A percentile compares a stretch with the other conserved stretches of the same genome.
Conservation (phyloP, 2,888 invertebrate genomes). For the Aporophyla nigra region DNA sequence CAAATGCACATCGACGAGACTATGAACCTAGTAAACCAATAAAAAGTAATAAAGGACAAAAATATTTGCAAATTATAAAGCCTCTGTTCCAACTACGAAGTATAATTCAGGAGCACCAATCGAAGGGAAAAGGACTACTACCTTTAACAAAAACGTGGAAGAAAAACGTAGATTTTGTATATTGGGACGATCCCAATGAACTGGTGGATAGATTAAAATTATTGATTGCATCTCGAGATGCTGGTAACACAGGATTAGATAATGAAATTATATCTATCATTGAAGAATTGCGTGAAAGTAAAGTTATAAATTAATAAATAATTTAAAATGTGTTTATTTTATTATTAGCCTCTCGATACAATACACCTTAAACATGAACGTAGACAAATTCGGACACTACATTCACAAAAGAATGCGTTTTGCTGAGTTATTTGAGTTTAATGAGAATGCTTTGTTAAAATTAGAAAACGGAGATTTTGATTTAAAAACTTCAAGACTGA, state of each 20-base stretch:
- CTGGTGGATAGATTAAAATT: constrained; percentile 1
- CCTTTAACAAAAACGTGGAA: neutral
- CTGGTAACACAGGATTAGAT: constrained; percentile 6
- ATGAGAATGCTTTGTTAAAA: neutral
- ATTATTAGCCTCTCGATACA: neutral
- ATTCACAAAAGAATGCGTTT: constrained; percentile 5
- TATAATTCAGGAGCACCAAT: neutral
- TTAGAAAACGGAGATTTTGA: neutral
- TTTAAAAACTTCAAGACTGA: neutral
- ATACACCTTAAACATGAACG: constrained; percentile 3
- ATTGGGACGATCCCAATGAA: neutral
- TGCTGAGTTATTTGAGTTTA: neutral
- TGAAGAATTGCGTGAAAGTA: constrained; percentile 7
- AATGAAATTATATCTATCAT: constrained; percentile 7
- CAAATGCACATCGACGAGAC: neutral
- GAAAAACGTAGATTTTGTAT: neutral
- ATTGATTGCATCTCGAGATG: neutral
- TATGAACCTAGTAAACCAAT: neutral
- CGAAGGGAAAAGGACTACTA: neutral
- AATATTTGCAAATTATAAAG: neutral
- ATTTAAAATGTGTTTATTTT: neutral
- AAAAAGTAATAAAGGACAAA: constrained; percentile 2
- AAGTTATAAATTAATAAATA: neutral
- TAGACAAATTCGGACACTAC: neutral
- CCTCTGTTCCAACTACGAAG: neutral